Evolutionary conservation across 2,113 vertebrate genomes (phyloP), one percentile per base, ranked within the genome.

Genomic region (Puffinus mauretanicus): DNA sequence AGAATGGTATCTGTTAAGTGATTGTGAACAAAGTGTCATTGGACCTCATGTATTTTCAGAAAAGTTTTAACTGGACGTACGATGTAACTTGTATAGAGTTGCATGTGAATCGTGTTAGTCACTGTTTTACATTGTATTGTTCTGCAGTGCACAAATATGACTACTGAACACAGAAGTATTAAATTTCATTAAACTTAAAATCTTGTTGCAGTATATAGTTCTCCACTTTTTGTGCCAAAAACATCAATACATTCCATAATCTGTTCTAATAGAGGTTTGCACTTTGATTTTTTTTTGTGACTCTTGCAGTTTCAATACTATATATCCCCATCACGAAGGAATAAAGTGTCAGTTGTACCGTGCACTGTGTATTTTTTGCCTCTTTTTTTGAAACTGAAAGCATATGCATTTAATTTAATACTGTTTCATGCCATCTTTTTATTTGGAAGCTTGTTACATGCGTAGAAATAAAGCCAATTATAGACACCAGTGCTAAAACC

Each of bases 301-400:
- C 70, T 97, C 96, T 91, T 96, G 95, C 91, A 90, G 69, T 97
- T 97, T 94, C 92, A 73, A 60, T 94, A 75, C 77, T 97, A 89
- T 97, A 90, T 98, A 93, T 95, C 90, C 83, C 79, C 88, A 82
- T 97, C 94, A 96, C 6, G 10, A 97, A 97, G 93, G 96, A 98
- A 98, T 98, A 98, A 98, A 98, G 94, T 97, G 94, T 98, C 97
- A 96, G 70, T 95, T 97, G 96, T 98, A 96, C 94, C 78, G 67
- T 97, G 95, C 30, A 25, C 55, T 76, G 51, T 40, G 72, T 91
- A 80, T 49, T 95, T 67, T 38, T 73, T 92, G 58, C 94, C 86
- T 95, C 71, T 93, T 95, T 69, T 95, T 97, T 91, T 79, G 79
- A 86, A 85, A 91, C 46, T 67, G 61, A 71, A 92, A 82, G 34